Base-by-base conservation (phyloP, 2,888 invertebrate genomes). In the Mesorhabditis spiculigera region DNA sequence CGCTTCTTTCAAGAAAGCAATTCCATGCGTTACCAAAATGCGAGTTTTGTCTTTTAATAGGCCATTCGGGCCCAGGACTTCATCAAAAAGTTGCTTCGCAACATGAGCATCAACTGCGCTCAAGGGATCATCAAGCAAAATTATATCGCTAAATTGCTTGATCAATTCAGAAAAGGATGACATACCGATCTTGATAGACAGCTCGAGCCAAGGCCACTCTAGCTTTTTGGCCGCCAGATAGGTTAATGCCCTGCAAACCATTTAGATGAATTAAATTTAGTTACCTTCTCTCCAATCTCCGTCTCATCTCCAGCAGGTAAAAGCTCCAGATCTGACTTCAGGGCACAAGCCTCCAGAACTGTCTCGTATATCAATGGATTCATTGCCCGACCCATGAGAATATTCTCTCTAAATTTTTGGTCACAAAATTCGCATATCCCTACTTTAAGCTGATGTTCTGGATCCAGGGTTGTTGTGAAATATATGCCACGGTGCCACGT, bases 21-120 rank as follows among this genome's bases (percentile, higher is more conserved):
- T 92, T 78, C 93, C 93, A 87, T 98, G 96, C 0, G 97, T 98
- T 42, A 97, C 96, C 82, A 97, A 90, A 63, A 98, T 88, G 74
- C 96, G 90, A 0, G 96, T 95, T 89, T 90, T 84, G 68, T 79
- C 77, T 6, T 79, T 68, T 44, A 85, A 66, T 61, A 85, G 66
- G 44, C 84, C 84, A 50, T 81, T 76, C 4, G 84, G 82, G n/a
- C 84, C 84, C 50, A 84, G 81, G 16, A 84, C 80, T 64, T 80
- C 77, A 43, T 77, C 80, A 70, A 84, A 84, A 16, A 83, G 94
- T 86, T 96, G 95, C 88, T 94, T 94, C 6, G 96, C 96, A 65
- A 97, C 96, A 86, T 97, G 96, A 58, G 94, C 91, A 87, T 97
- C 97, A 1, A 97, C 96, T 5, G 96, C 96, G 86, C 94, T 94